phyloP scores from a whole-genome alignment of 2,888 invertebrate genomes.

The Heliconius hortense region DNA sequence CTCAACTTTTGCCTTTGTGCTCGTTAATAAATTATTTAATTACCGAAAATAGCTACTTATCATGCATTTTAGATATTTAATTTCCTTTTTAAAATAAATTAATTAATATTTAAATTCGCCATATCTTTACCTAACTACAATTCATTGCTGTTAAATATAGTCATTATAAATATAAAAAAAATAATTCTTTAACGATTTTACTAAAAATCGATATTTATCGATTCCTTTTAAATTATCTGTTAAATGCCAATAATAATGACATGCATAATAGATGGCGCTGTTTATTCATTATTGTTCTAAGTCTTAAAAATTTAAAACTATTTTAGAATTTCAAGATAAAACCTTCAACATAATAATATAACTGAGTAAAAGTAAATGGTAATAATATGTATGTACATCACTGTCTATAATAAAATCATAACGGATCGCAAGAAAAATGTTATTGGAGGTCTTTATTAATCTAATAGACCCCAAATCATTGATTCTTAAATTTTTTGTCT shows the following conservation, averaged over 20 bases:
- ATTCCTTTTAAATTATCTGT: constrained; percentile 22
- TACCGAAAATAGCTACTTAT: background rate
- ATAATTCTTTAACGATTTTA: constrained; percentile 14
- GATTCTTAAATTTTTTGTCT: too few species aligned
- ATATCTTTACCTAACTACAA: background rate
- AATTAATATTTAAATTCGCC: too few species aligned
- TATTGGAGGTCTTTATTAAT: too few species aligned
- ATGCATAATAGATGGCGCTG: constrained; percentile 24
- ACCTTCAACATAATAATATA: background rate
- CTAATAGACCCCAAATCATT: too few species aligned
- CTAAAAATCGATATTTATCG: constrained; percentile 15
- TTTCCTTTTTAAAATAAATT: too few species aligned
- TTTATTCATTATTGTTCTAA: background rate
- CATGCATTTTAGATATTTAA: background rate
- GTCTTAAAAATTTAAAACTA: background rate
- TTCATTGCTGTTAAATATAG: background rate
- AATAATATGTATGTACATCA: too few species aligned
- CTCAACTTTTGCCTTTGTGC: background rate
- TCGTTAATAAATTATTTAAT: background rate
- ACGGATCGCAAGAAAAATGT: too few species aligned
- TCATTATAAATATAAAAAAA: background rate
- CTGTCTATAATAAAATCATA: too few species aligned
- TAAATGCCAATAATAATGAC: background rate
- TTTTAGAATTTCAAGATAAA: background rate
- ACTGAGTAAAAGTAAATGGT: too few species aligned